A percentile compares a stretch with the other conserved stretches of the same genome.
These are phyloP conservation scores for Helarctos malayanus DNA, from an alignment of 2,797 vertebrate species.

Conservation along the genomic window DNA sequence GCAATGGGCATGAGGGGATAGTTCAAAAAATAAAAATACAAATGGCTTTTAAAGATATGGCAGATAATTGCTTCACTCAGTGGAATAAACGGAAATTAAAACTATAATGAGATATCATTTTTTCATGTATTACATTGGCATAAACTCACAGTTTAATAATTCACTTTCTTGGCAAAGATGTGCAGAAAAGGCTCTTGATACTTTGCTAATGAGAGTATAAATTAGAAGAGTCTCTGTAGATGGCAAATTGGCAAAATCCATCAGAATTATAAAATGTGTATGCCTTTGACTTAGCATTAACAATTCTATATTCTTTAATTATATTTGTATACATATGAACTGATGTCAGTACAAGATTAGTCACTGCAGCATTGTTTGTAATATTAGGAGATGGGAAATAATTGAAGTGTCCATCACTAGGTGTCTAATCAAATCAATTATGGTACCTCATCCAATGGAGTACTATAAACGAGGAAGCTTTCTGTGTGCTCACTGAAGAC, in stretches of 20 bases:
- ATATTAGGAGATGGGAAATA: background rate
- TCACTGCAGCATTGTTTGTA: background rate
- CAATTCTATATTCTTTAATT: background rate
- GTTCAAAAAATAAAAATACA: conserved; percentile 35
- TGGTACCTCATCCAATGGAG: background rate
- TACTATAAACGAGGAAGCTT: background rate
- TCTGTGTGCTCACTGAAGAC: background rate
- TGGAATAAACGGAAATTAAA: conserved; percentile 32
- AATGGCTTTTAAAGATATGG: background rate
- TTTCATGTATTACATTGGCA: background rate
- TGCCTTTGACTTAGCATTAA: background rate
- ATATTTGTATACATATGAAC: background rate
- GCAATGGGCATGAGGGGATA: background rate
- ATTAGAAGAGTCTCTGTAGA: background rate
- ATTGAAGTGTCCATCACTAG: background rate
- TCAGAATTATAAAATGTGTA: background rate
- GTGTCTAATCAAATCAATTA: background rate
- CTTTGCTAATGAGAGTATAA: background rate
- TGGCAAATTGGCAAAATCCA: background rate
- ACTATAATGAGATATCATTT: background rate
- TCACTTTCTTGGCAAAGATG: background rate
- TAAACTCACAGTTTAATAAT: background rate
- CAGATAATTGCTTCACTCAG: background rate
- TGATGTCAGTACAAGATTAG: background rate
- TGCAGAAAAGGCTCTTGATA: background rate